phyloP scores from a whole-genome alignment of 2,797 vertebrate genomes.

The Discoglossus pictus region DNA sequence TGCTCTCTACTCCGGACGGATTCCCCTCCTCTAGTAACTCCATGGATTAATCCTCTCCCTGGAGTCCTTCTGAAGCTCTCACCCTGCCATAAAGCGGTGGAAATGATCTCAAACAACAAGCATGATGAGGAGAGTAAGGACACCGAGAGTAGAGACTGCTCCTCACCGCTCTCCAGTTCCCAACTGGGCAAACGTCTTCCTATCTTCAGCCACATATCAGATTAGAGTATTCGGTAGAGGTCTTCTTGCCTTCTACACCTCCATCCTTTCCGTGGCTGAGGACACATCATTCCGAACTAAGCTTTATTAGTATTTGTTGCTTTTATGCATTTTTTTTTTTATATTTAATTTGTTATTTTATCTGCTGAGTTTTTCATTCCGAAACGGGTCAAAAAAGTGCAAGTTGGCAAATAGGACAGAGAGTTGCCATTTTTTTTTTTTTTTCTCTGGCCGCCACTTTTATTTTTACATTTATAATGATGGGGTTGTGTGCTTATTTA shows the following conservation, averaged over 20 bases:
- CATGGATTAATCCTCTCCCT: too few species aligned
- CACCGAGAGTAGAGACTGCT: slow-evolving; percentile 77
- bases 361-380: too few species aligned
- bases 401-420: too few species aligned
- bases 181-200: slow-evolving; percentile 69
- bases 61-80: background rate
- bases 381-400: too few species aligned
- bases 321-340: too few species aligned
- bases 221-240: slow-evolving; percentile 42
- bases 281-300: slow-evolving; percentile 5
- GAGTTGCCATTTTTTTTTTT: too few species aligned
- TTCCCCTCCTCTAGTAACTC: slow-evolving; percentile 19
- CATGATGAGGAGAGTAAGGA: slow-evolving; percentile 80
- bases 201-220: slow-evolving; percentile 84
- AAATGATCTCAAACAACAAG: slow-evolving; percentile 79
- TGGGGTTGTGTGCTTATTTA: too few species aligned
- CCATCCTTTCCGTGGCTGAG: slow-evolving; percentile 64
- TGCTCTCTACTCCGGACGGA: slow-evolving; percentile 64
- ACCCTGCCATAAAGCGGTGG: slow-evolving; percentile 55
- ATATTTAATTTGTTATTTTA: too few species aligned
- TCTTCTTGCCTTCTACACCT: background rate
- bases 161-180: slow-evolving; percentile 73
- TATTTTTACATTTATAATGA: too few species aligned
- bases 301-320: slow-evolving; percentile 10
- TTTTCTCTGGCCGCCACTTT: too few species aligned